These are phyloP conservation scores for Ptyas mucosa DNA, from an alignment of 2,113 vertebrate genomes.

Conservation along the genomic window DNA sequence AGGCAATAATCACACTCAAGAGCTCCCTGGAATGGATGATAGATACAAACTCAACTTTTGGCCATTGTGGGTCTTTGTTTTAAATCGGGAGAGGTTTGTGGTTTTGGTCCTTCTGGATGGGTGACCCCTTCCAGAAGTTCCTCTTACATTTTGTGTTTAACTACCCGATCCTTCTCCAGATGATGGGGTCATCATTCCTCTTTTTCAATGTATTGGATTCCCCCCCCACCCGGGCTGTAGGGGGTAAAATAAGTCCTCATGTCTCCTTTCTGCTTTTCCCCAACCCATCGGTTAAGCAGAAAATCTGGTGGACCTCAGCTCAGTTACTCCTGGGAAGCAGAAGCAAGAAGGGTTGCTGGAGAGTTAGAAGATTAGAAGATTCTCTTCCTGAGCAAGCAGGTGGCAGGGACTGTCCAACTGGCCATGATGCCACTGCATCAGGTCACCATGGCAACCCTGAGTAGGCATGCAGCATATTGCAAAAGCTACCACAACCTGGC, in stretches of 20 bases:
- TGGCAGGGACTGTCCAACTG: constrained; percentile 4
- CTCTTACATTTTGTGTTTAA: neutral
- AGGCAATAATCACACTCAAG: neutral
- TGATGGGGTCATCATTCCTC: neutral
- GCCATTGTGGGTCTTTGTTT: neutral
- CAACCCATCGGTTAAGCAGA: neutral
- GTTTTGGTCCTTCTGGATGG: neutral
- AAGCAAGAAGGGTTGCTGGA: constrained; percentile 14
- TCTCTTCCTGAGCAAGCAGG: neutral
- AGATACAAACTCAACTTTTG: neutral
- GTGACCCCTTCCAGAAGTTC: neutral
- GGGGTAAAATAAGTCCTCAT: neutral
- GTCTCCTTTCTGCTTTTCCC: neutral
- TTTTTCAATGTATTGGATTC: neutral
- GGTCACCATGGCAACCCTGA: constrained; percentile 40
- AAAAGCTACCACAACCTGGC: neutral
- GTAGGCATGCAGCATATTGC: neutral
- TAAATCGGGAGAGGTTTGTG: neutral
- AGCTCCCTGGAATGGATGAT: neutral
- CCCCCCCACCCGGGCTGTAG: neutral
- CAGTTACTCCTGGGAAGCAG: neutral
- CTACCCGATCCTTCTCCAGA: neutral
- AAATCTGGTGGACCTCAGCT: neutral
- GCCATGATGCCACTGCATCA: accelerated
- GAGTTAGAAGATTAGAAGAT: neutral